Percentiles rank a stretch among this genome's conserved stretches.
Conservation (phyloP, 2,888 invertebrate genomes). For the Tipula unca region DNA sequence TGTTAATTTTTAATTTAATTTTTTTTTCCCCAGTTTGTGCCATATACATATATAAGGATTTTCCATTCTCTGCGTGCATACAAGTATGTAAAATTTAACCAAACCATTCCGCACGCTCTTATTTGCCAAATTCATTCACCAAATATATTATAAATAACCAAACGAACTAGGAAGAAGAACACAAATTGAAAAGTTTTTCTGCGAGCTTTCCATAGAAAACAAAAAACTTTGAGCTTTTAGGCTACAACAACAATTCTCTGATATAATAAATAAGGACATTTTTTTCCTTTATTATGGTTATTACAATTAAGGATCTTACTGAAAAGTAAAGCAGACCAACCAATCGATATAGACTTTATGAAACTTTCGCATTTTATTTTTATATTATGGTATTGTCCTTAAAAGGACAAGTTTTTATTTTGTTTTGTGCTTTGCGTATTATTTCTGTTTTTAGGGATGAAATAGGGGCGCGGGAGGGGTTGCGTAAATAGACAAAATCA, state of each 20-base stretch:
- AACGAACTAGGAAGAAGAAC: neutral
- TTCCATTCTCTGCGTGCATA: neutral
- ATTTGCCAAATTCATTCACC: neutral
- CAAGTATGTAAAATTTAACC: neutral
- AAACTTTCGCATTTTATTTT: neutral
- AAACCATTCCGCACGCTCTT: neutral
- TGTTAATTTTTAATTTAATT: neutral
- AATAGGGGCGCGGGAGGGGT: neutral
- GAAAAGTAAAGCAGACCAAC: neutral
- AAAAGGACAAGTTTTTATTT: neutral
- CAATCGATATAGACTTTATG: neutral
- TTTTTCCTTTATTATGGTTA: slow-evolving; percentile 14
- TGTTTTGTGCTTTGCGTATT: neutral
- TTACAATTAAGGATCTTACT: slow-evolving; percentile 4
- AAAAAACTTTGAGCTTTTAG: neutral
- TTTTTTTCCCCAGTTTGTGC: neutral
- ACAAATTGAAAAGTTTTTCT: neutral
- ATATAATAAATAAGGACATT: neutral
- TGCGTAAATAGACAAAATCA: neutral
- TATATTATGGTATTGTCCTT: neutral
- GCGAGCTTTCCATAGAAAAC: neutral
- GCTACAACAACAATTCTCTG: neutral
- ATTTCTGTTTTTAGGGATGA: too few relatives aligned
- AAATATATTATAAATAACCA: neutral
- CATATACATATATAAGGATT: neutral